Conservation (phyloP, 2,113 vertebrate genomes). For the Pampusana beccarii region DNA sequence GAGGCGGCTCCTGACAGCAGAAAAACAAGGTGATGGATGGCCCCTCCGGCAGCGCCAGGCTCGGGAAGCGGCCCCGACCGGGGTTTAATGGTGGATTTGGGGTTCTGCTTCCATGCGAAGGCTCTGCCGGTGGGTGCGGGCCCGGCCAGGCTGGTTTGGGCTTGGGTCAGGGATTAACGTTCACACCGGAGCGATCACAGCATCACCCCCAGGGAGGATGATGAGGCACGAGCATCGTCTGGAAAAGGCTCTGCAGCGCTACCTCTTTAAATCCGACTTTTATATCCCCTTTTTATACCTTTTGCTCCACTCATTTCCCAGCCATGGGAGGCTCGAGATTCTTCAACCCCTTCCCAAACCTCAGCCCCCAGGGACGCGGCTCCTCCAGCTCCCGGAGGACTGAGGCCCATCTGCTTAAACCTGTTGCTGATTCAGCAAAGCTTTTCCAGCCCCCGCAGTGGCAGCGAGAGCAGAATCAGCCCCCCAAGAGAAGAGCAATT, state of each 20-base stretch:
- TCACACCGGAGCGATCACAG: fast-evolving
- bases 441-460: not conserved
- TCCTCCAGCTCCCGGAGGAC: not conserved
- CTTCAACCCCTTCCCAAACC: not conserved
- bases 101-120: not conserved
- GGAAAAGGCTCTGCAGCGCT: not conserved
- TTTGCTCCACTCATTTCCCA: not conserved
- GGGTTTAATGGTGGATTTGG: fast-evolving
- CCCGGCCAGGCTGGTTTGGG: fast-evolving
- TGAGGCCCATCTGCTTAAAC: not conserved
- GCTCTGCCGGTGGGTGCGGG: fast-evolving
- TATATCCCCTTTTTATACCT: not conserved
- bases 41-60: fast-evolving
- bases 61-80: fast-evolving
- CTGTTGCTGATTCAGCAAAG: not conserved
- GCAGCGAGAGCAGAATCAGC: not conserved
- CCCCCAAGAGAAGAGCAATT: not conserved
- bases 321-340: fast-evolving
- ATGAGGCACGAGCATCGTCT: not conserved
- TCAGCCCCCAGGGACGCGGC: fast-evolving
- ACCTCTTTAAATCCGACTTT: not conserved
- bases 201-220: not conserved
- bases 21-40: conserved; percentile 4
- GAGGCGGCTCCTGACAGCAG: not conserved
- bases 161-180: fast-evolving